phyloP scores from a whole-genome alignment of 2,797 vertebrate genomes.

The Mionectes olivaceus region DNA sequence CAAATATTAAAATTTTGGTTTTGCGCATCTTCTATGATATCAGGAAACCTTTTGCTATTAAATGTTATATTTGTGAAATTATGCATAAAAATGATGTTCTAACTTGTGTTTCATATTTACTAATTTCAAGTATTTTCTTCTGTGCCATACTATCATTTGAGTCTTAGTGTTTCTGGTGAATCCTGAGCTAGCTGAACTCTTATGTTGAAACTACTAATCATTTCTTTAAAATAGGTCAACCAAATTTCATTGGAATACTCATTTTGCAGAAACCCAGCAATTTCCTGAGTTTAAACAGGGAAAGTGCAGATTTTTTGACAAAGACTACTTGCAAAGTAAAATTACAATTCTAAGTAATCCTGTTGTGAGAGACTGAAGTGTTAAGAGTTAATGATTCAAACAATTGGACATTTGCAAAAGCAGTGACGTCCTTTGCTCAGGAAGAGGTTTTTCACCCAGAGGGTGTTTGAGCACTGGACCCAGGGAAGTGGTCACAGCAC shows the following conservation, averaged over 20 bases:
- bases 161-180: neutral
- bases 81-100: neutral
- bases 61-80: neutral
- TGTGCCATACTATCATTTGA: fast-evolving
- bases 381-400: neutral
- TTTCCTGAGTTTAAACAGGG: neutral
- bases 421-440: neutral
- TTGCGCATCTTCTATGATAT: neutral
- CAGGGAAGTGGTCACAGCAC: neutral
- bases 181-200: neutral
- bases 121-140: neutral
- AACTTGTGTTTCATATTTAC: neutral
- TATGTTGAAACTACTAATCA: neutral
- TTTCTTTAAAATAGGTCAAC: neutral
- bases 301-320: neutral
- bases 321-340: neutral
- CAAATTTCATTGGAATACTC: neutral
- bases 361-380: neutral
- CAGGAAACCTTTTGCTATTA: neutral
- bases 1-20: neutral
- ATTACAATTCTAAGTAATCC: neutral
- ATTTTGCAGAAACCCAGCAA: fast-evolving
- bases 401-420: neutral
- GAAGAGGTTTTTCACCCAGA: neutral
- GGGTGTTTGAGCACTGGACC: neutral